Evolutionary conservation across 2,797 vertebrate genomes (phyloP).

Genomic region (Acanthurus leucopareius): DNA sequence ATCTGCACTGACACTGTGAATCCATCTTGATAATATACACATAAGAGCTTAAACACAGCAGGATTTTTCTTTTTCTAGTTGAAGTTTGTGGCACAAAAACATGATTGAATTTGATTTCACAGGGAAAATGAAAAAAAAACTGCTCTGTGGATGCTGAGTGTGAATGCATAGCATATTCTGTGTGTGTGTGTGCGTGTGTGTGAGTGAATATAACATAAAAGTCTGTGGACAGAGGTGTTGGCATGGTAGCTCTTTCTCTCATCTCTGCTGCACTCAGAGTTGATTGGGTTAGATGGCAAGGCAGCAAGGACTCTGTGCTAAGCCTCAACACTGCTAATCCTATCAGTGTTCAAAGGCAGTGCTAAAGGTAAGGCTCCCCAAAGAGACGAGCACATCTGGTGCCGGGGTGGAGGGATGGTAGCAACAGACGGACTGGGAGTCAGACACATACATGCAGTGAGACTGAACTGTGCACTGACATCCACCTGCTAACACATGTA

Average conservation of each 20-base stretch:
- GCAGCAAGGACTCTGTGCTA: constrained; percentile 59
- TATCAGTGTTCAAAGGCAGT: constrained; percentile 79
- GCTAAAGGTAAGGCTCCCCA: constrained; percentile 72
- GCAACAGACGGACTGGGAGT: constrained; percentile 65
- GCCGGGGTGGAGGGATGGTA: constrained; percentile 28
- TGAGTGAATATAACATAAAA: constrained; percentile 40
- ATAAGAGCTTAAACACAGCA: neutral
- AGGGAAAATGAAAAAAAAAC: neutral
- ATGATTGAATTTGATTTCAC: neutral
- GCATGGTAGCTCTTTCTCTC: constrained; percentile 53
- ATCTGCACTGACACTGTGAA: neutral
- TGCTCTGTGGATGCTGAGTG: neutral
- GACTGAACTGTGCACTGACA: constrained; percentile 11
- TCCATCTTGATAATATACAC: neutral
- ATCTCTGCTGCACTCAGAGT: constrained; percentile 68
- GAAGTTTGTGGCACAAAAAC: neutral
- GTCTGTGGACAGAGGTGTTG: constrained; percentile 45
- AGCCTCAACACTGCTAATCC: constrained; percentile 77
- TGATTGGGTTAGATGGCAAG: constrained; percentile 74
- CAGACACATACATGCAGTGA: neutral
- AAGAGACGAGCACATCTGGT: constrained; percentile 71
- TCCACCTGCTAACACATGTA: constrained; percentile 43
- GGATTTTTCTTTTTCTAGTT: neutral
- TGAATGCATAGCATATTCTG: constrained; percentile 8
- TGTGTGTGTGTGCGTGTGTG: neutral